Conservation (phyloP, 2,797 vertebrate species). For the Balearica regulorum region DNA sequence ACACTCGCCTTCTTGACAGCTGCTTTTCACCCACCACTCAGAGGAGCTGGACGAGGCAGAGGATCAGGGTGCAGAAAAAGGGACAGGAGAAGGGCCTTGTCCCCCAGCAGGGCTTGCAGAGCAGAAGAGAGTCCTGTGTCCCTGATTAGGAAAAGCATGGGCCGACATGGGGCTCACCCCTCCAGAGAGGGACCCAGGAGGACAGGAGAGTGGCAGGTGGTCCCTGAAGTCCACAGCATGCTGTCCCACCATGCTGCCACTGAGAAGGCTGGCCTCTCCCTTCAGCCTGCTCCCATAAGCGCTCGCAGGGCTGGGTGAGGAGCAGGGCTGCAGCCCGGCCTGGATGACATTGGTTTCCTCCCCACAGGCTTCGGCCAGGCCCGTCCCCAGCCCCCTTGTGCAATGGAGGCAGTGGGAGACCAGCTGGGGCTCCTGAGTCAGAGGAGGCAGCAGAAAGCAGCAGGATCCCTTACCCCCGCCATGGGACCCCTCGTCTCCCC, state of each 20-base stretch:
- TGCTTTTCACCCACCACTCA: background rate
- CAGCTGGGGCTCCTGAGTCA: background rate
- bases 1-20: background rate
- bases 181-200: background rate
- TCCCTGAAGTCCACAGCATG: fast-evolving
- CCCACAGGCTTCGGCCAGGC: background rate
- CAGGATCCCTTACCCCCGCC: background rate
- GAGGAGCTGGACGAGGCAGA: background rate
- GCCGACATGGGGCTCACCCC: fast-evolving
- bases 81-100: background rate
- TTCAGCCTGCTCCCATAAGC: background rate
- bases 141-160: background rate
- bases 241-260: fast-evolving
- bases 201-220: background rate
- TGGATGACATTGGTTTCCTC: fast-evolving
- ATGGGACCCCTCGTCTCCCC: no score
- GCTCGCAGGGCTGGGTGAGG: background rate
- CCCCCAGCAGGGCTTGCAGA: background rate
- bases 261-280: background rate
- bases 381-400: fast-evolving
- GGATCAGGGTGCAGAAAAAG: background rate
- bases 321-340: background rate
- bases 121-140: background rate
- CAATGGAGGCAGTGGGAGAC: fast-evolving
- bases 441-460: background rate